Base-by-base conservation (phyloP, 2,888 invertebrate genomes). In the Morpho deidamia region DNA sequence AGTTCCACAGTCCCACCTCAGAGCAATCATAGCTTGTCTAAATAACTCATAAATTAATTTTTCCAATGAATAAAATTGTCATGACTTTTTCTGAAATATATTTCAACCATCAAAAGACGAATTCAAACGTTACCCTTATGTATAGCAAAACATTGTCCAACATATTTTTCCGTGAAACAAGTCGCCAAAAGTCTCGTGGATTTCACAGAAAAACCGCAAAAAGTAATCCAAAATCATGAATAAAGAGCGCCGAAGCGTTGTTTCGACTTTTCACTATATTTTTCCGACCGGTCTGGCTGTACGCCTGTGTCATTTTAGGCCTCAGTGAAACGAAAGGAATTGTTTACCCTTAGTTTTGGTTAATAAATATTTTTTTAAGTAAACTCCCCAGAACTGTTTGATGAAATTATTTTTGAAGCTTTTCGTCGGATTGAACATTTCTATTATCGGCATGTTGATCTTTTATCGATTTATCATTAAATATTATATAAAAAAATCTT, bases 141-240 rank as follows among this genome's bases (percentile, higher is more conserved):
- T 40, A 2, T 11, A 40, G 14, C 11, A 34, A 44, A 34, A 40
- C 12, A 48, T 46, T 37, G 37, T 38, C 7, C 14, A 11, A 1
- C 47, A 11, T 11, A 47, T 46, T 38, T 38, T 38, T 46, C 7
- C 43, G n/a, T 32, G 11, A 23, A 43, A 23, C 41, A 10, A 11
- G 39, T 44, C 43, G 37, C 11, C 38, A 35, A 52, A 46, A 47
- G 35, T 9, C 50, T 10, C 32, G 44, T 53, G 41, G 45, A 42
- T 43, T n/a, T 57, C 50, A 40, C 14, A 34, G 50, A 37, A 53
- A 51, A 51, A 51, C 51, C 54, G 33, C 57, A 57, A 57, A 57
- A 57, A 55, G 46, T 55, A 54, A 46, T 57, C 47, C 34, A 54
- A 47, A 51, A 43, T 37, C 37, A 37, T 44, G 47, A 51, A 38